Percentiles rank a stretch among this genome's conserved stretches.
phyloP scores from a whole-genome alignment of 2,797 vertebrate species.

The Sebastes vulpes region DNA sequence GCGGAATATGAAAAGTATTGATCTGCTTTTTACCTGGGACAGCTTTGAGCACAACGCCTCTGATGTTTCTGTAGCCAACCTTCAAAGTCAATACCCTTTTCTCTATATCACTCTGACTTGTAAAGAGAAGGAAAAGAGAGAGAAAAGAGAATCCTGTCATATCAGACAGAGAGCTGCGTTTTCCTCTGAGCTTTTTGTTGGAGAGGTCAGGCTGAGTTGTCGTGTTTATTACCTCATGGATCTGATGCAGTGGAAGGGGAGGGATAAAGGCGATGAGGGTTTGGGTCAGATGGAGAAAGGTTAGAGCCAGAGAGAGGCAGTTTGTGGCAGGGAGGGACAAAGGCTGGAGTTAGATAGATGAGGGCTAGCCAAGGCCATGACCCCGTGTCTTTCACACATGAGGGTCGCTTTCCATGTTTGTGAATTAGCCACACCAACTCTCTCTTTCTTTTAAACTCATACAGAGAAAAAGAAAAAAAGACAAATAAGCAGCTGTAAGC shows the following conservation, averaged over 20 bases:
- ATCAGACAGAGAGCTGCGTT: slow-evolving; percentile 50
- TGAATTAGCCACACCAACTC: slow-evolving; percentile 21
- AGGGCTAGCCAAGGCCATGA: slow-evolving; percentile 30
- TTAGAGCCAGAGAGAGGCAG: slow-evolving; percentile 51
- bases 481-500: slow-evolving; percentile 43
- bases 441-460: background rate
- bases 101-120: slow-evolving; percentile 72
- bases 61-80: slow-evolving; percentile 80
- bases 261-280: slow-evolving; percentile 29
- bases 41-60: slow-evolving; percentile 73
- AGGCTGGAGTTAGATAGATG: slow-evolving; percentile 25
- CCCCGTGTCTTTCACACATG: slow-evolving; percentile 44
- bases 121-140: slow-evolving; percentile 61
- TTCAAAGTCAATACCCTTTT: slow-evolving; percentile 80
- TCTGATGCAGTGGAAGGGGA: slow-evolving; percentile 32
- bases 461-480: background rate
- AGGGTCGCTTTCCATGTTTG: slow-evolving; percentile 45
- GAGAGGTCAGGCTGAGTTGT: slow-evolving; percentile 64
- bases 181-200: slow-evolving; percentile 49
- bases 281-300: slow-evolving; percentile 49
- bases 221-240: slow-evolving; percentile 63
- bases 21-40: slow-evolving; percentile 80
- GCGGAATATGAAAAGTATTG: slow-evolving; percentile 86
- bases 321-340: slow-evolving; percentile 24
- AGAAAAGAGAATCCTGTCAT: slow-evolving; percentile 71